Evolutionary conservation across 2,888 invertebrate species (phyloP).

Genomic region (Agelastica alni): DNA sequence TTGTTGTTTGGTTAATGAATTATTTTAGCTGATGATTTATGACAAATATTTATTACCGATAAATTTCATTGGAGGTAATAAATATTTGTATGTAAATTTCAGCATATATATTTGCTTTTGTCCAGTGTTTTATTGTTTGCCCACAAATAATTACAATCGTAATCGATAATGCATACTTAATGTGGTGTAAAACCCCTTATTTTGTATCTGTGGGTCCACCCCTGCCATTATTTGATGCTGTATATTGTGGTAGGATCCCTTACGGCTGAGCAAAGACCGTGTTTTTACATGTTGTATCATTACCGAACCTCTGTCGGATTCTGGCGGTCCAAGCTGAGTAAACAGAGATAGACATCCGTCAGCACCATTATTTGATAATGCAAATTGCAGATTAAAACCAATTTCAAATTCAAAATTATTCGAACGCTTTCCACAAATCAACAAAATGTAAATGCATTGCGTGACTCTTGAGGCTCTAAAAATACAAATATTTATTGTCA

Average conservation of each 20-base stretch:
- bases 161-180: too few relatives aligned
- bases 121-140: too few relatives aligned
- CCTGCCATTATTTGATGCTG: conserved; percentile 24
- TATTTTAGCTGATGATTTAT: too few relatives aligned
- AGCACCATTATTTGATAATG: conserved; percentile 55
- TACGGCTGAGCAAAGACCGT: conserved; percentile 25
- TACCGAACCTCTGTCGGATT: conserved; percentile 44
- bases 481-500: conserved; percentile 40
- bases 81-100: too few relatives aligned
- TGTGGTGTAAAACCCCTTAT: neutral
- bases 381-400: conserved; percentile 58
- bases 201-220: conserved; percentile 4
- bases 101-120: too few relatives aligned
- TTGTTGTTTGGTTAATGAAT: too few relatives aligned
- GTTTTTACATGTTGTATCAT: conserved; percentile 52
- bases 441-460: conserved; percentile 42
- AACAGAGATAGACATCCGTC: conserved; percentile 56
- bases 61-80: too few relatives aligned
- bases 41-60: too few relatives aligned
- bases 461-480: conserved; percentile 39
- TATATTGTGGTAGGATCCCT: conserved; percentile 23
- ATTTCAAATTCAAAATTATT: conserved; percentile 54
- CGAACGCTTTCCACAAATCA: conserved; percentile 43
- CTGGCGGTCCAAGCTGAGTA: conserved; percentile 54
- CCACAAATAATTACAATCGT: too few relatives aligned